These are phyloP conservation scores for Ctenopoma kingsleyae DNA, from an alignment of 2,797 vertebrate species.

Conservation along the genomic window DNA sequence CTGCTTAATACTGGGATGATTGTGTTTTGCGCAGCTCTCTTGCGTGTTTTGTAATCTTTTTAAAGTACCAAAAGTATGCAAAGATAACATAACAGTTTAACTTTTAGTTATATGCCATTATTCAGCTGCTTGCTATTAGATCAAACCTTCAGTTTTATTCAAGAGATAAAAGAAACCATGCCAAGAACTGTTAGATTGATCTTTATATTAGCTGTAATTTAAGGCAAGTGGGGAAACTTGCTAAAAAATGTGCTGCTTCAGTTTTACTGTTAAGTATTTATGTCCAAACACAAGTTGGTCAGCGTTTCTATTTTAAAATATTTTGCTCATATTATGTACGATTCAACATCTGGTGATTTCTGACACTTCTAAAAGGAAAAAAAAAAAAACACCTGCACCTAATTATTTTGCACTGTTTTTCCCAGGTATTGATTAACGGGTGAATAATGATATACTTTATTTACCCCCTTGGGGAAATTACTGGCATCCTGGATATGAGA, in stretches of 20 bases:
- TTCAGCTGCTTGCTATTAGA: not conserved
- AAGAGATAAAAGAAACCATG: not conserved
- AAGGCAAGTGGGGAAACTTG: not conserved
- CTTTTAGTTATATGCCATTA: not conserved
- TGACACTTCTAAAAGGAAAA: too few relatives aligned
- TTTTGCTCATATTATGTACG: not conserved
- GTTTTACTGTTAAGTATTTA: not conserved
- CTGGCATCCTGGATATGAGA: not conserved
- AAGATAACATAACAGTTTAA: not conserved
- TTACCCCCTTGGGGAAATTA: too few relatives aligned
- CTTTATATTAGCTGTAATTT: not conserved
- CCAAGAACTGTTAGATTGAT: not conserved
- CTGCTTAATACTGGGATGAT: not conserved
- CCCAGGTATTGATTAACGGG: not conserved
- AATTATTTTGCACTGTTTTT: not conserved
- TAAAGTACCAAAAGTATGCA: not conserved
- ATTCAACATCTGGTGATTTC: not conserved
- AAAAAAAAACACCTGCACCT: not conserved
- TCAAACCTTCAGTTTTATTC: too few relatives aligned
- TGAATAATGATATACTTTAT: not conserved
- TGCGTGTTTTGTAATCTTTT: not conserved
- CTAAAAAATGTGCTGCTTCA: not conserved
- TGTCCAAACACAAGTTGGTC: not conserved
- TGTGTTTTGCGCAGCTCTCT: constrained; percentile 15
- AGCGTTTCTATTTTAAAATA: not conserved